Base-by-base conservation (phyloP, 2,113 vertebrate species). In the Pollimyrus isidori region DNA sequence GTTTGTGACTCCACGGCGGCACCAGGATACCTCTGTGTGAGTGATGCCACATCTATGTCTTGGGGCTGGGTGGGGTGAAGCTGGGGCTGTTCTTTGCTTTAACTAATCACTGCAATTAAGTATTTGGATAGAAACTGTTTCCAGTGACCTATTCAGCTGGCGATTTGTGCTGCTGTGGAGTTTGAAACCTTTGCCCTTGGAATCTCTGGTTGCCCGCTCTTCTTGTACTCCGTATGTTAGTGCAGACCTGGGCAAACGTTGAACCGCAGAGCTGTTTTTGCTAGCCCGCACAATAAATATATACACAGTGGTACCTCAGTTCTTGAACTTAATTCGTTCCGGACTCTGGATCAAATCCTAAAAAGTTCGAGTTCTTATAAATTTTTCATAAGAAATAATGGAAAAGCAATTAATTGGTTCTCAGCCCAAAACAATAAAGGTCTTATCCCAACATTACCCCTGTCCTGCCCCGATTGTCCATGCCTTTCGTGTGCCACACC, bases 1-100 rank as follows among this genome's bases (percentile, higher is more conserved):
- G 46, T 99, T 99, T 91, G 96, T 99, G 53, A 96, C 97, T 0
- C 96, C 97, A 0, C 95, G 97, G 17, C 94, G 97, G 6, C 97
- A 98, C 80, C 94, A 96, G 26, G 97, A 98, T 89, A 90, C 92
- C n/a, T 90, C 93, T 58, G 91, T 91, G 7, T 19, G 52, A 4
- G 42, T 82, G 46, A 52, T 52, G 30, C 49, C 9, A 83, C 80
- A 49, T 2, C 42, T 19, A 13, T 17, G 42, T 30, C n/a, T 69
- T 69, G 26, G 62, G 48, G 21, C 3, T 58, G 39, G 53, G 4
- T 9, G 21, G 7, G 15, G 6, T 48, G 82, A 45, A 46, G 39
- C 42, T 48, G 80, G 39, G 73, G 30, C 4, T 52, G 13, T 80
- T 19, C 35, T 80, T 42, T 80, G 35, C 35, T 19, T 3, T 80